Conservation (phyloP, 2,113 vertebrate genomes). For the Vireo altiloquus region DNA sequence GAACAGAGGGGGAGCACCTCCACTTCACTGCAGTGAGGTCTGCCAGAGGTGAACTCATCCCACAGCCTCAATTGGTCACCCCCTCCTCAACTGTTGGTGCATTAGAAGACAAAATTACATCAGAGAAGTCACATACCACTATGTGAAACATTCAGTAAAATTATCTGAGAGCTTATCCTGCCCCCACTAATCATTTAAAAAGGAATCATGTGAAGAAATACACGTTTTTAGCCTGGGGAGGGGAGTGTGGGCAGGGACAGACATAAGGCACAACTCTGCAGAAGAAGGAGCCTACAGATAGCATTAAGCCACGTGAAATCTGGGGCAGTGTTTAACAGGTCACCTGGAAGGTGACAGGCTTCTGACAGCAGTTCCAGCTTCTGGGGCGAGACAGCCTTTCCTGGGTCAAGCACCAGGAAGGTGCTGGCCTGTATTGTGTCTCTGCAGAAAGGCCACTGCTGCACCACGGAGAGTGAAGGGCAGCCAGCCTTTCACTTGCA, state of each 20-base stretch:
- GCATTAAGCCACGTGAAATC: neutral
- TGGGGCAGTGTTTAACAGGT: neutral
- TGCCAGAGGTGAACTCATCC: neutral
- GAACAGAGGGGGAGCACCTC: neutral
- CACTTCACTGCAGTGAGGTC: neutral
- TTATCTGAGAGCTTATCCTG: neutral
- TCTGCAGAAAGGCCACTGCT: neutral
- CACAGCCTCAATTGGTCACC: neutral
- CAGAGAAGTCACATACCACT: neutral
- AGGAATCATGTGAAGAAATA: neutral
- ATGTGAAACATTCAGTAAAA: neutral
- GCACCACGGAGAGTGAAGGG: neutral
- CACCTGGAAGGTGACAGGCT: neutral
- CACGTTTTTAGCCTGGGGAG: neutral
- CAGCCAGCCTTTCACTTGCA: neutral
- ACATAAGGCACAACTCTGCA: neutral
- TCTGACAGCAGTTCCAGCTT: neutral
- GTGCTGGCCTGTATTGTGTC: rapidly evolving
- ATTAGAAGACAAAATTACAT: neutral
- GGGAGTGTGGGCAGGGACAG: neutral
- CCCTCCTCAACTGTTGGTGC: neutral
- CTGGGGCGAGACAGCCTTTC: rapidly evolving
- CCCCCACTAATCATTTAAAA: neutral
- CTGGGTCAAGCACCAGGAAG: neutral
- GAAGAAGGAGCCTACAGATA: rapidly evolving